Conservation (phyloP, 2,888 invertebrate genomes). For the Cyaniris semiargus region DNA sequence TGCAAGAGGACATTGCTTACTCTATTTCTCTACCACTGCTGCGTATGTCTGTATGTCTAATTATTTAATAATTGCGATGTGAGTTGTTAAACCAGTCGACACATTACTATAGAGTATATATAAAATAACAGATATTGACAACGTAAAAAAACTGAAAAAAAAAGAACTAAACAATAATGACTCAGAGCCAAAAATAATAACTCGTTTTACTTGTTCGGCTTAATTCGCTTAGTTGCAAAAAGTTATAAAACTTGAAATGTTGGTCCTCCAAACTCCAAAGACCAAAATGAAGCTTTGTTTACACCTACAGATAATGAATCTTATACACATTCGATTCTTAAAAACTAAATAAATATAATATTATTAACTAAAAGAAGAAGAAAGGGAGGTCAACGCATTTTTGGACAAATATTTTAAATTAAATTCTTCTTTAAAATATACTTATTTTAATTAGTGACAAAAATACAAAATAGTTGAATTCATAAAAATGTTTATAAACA, state of each 20-base stretch:
- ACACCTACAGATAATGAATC: background rate
- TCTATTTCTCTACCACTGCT: too few species aligned
- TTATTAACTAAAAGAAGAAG: background rate
- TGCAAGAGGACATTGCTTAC: too few species aligned
- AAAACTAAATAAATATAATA: background rate
- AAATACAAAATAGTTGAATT: too few species aligned
- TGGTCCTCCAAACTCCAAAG: background rate
- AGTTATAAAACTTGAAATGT: background rate
- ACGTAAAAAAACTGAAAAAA: background rate
- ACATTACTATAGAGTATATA: background rate
- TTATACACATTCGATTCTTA: background rate
- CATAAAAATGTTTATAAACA: too few species aligned
- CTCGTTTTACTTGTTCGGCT: background rate
- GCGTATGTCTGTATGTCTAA: too few species aligned
- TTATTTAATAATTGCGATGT: too few species aligned
- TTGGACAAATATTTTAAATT: too few species aligned
- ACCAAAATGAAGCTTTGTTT: background rate
- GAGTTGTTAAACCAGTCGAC: too few species aligned
- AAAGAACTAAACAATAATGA: background rate
- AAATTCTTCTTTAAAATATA: too few species aligned
- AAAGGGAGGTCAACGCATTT: background rate
- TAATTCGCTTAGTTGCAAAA: slow-evolving; percentile 7
- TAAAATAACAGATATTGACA: background rate
- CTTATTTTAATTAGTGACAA: too few species aligned
- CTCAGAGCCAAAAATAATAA: background rate